Evolutionary conservation across 2,797 vertebrate species (phyloP), one percentile per base, ranked within the genome.

Genomic region (Heteromormyrus szaboi): DNA sequence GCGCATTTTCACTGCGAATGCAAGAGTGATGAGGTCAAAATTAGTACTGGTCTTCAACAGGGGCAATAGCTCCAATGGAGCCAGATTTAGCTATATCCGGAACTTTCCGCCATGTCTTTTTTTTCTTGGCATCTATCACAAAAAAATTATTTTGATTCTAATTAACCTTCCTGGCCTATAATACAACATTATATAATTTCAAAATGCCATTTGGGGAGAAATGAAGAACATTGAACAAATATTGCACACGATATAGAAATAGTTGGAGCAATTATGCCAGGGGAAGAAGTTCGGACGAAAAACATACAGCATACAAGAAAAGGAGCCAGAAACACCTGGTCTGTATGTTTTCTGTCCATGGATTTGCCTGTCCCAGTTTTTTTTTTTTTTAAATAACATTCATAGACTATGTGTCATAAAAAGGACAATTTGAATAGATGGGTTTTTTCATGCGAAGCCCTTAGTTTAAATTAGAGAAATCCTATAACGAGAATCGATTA

Each of bases 181-280:
- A 83, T 48, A 51, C 41, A 46, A 81, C 22, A 7, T 83, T 17
- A 4, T 83, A 48, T 48, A 19, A 81, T n/a, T 79, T 37, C n/a
- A 4, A 25, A 48, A 84, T 17, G 33, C 33, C 17, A 41, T 44
- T 72, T 44, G 44, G 72, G 37, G 14, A 79, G 17, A 19, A n/a
- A 44, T n/a, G 2, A 29, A 79, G 17, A 72, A 33, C 12, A 72
- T 89, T 86, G 90, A 90, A 93, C 93, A 51, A 89, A 84, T 90
- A 94, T 91, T 92, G 83, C 22, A 50, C 9, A 4, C 9, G 46
- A 53, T 85, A 4, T 53, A 85, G 11, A 85, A 51, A 51, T 25
- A 85, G 48, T 51, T 51, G 81, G 81, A 29, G 44, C 22, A 51
- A 41, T 41, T 76, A 41, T 29, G 9, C 44, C n/a, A 51, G 11